Evolutionary conservation across 2,797 vertebrate genomes (phyloP), one percentile per base, ranked within the genome.

Genomic region (Naso thynnoides): DNA sequence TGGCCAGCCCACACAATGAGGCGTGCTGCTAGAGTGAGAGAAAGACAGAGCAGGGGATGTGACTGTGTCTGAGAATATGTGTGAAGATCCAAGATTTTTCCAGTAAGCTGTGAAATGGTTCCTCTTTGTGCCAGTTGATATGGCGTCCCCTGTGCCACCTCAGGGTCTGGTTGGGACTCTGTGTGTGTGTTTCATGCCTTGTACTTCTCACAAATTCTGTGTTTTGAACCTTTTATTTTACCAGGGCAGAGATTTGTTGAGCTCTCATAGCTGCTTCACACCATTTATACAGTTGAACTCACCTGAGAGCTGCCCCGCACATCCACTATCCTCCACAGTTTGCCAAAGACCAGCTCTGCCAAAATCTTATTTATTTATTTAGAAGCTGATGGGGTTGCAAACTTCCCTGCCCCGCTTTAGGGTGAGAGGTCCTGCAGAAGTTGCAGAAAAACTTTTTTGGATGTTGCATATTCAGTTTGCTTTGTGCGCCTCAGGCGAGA

Each of bases 1-100:
- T 68, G 69, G 86, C 85, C 82, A 89, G 85, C 79, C 65, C 84
- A 65, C 85, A 89, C 87, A 86, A 78, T 76, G 76, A 83, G 63
- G 62, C 70, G 8, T 76, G 76, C 73, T 49, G 84, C 78, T 69
- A 29, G 48, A 68, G 67, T 4, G 68, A 49, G 61, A 49, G 61
- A 49, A 21, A 69, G 65, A 33, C 16, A 8, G 44, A 41, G 66
- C 18, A n/a, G 23, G 65, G 64, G 68, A 77, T 57, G 76, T 56
- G 73, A 68, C 72, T 60, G 56, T 73, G 71, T 76, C 74, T 86
- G 60, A 75, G 63, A 76, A 70, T 61, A 86, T 75, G 86, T 84
- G 84, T 81, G 72, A 89, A 87, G 75, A 85, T 77, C 52, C 24
- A 21, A 60, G 60, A 65, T 78, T 78, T 44, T 69, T 82, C 27